Percentiles rank a stretch among this genome's conserved stretches.
Conservation (phyloP, 2,797 vertebrate genomes). For the Microhierax caerulescens region DNA sequence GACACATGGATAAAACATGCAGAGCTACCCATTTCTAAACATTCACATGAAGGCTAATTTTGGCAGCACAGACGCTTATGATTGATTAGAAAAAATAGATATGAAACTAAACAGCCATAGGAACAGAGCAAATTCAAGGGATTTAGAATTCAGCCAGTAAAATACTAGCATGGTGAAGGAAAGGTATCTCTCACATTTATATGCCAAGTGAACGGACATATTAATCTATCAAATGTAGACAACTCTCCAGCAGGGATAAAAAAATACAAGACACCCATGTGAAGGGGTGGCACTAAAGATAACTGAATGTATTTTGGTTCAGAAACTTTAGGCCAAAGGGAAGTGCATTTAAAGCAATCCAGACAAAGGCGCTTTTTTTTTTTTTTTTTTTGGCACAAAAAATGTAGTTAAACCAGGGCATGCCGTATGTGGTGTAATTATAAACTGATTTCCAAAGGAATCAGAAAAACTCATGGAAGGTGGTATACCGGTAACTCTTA, state of each 20-base stretch:
- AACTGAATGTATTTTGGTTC: not conserved
- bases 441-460: not conserved
- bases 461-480: not conserved
- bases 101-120: not conserved
- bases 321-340: not conserved
- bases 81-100: not conserved
- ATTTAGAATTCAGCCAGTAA: not conserved
- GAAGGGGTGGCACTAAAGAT: not conserved
- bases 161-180: not conserved
- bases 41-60: not conserved
- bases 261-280: not conserved
- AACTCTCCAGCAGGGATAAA: not conserved
- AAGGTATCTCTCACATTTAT: not conserved
- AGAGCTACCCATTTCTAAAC: not conserved
- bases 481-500: not conserved
- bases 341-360: not conserved
- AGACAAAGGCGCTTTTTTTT: not conserved
- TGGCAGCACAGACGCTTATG: not conserved
- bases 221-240: not conserved
- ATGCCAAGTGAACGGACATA: not conserved
- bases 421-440: not conserved
- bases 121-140: not conserved
- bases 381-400: not conserved
- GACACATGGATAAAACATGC: slow-evolving; percentile 24
- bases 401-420: not conserved